Base-by-base conservation (phyloP, 2,888 invertebrate genomes). In the Sericinus montela region DNA sequence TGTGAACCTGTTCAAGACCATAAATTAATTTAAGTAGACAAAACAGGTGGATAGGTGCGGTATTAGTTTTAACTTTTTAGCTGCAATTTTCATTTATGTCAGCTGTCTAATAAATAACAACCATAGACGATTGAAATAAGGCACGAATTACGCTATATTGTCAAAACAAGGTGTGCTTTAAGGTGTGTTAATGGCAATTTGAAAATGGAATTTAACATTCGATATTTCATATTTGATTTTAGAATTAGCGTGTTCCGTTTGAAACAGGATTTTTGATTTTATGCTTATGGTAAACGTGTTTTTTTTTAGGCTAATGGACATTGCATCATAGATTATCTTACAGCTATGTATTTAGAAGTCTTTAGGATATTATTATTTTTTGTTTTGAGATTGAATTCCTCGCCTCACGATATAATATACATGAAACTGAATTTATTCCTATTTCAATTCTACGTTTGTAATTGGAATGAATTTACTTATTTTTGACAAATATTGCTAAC, bases 121-220 rank as follows among this genome's bases (percentile, higher is more conserved):
- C 36, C 34, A 19, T 47, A 41, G 19, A 0, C 0, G 0, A 8
- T 13, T 5, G 7, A 0, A 6, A 7, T 41, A 41, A 19, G 11
- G 30, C 35, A n/a, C 28, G 41, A 23, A 41, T 16, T 40, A 15
- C 32, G 13, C 35, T 46, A 25, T 7, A 1, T 9, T 19, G 11
- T 19, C 11, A 3, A 13, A 10, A 34, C 1, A 14, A 56, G 57
- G 57, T 45, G 57, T 53, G 54, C n/a, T 44, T 54, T n/a, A 28
- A 47, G 34, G 35, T 51, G 57, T 44, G 49, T 38, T 50, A 59
- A 53, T 64, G 56, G 64, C 62, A 58, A 68, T 72, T 75, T 65
- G 63, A 70, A 78, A 69, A 69, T 67, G 68, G 70, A 70, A 73
- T 77, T 71, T 56, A 58, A 57, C 62, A 50, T 72, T 72, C 72